Base-by-base conservation (phyloP, 2,797 vertebrate species). In the Salmo trutta region DNA sequence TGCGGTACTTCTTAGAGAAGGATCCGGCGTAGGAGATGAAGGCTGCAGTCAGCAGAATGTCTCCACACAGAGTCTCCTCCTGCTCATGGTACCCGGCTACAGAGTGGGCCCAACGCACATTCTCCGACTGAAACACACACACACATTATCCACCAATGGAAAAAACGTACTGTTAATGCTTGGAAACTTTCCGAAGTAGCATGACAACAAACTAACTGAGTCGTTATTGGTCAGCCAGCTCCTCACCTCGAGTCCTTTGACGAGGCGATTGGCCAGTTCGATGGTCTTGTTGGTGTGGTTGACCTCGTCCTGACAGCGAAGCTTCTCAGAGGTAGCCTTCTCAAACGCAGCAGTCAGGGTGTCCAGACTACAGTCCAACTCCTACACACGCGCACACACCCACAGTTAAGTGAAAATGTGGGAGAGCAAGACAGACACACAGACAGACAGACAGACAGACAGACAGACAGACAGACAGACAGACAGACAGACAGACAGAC, bases 241-340 rank as follows among this genome's bases (percentile, higher is more conserved):
- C 87, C 94, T 95, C 93, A 96, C 96, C 95, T 97, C 93, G 0
- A 71, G 69, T 10, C 24, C 75, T 92, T 92, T 97, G 85, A 96
- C 97, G 92, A 98, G 96, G 89, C 98, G 96, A 93, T 97, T 97
- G 93, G 97, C 97, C 85, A 96, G 94, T 90, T 97, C 96, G 92
- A 97, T 97, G 87, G 97, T 97, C 92, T 96, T 97, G 94, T 97
- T 98, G 91, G 96, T 97, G 93, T 89, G 93, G 94, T 98, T 98
- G 90, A 98, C 97, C 92, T 97, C 96, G 82, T 97, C 96, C 87
- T 96, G 96, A 93, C 96, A 96, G 88, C 91, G 87, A 81, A 98
- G 93, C 92, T 97, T 97, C 93, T 97, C 97, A 78, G 95, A 94
- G 78, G 96, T 95, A 85, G 96, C 96, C 86, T 91, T 97, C 91